These are phyloP conservation scores for Corythucha ciliata DNA, from an alignment of 2,888 invertebrate species.

Conservation along the genomic window DNA sequence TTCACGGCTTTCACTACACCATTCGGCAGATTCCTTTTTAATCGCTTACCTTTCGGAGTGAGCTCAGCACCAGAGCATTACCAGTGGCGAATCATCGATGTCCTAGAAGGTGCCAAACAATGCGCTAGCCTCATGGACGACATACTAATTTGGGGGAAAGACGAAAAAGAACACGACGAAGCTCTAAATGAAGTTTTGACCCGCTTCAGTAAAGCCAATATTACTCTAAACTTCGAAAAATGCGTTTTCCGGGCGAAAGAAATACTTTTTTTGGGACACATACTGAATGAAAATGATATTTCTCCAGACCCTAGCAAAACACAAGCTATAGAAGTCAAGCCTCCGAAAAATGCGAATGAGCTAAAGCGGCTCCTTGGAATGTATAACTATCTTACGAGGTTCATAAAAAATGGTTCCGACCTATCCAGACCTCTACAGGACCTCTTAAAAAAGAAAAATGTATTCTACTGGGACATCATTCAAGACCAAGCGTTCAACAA, in stretches of 20 bases:
- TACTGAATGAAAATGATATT: too few species aligned
- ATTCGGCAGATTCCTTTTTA: neutral
- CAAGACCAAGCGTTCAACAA: constrained; percentile 19
- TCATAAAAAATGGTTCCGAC: constrained; percentile 20
- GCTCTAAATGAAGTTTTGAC: constrained; percentile 5
- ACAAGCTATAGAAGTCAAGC: too few species aligned
- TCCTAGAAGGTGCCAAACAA: constrained; percentile 11
- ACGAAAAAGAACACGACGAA: constrained; percentile 23
- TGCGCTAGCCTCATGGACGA: constrained; percentile 19
- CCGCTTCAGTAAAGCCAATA: too few species aligned
- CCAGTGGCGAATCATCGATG: constrained; percentile 6
- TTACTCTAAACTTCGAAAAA: too few species aligned
- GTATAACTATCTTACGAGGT: constrained; percentile 24
- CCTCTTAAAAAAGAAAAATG: neutral
- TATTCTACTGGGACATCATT: neutral
- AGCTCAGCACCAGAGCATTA: constrained; percentile 17
- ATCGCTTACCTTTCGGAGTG: neutral
- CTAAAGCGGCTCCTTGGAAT: constrained; percentile 29
- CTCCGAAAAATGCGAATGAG: constrained; percentile 32
- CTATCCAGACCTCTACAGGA: neutral
- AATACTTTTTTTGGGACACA: too few species aligned
- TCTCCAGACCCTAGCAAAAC: too few species aligned
- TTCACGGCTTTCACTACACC: neutral
- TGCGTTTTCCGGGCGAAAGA: too few species aligned
- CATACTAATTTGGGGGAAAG: constrained; percentile 19